Evolutionary conservation across 2,888 invertebrate species (phyloP), one percentile per base, ranked within the genome.

Genomic region (Acrobasis suavella): DNA sequence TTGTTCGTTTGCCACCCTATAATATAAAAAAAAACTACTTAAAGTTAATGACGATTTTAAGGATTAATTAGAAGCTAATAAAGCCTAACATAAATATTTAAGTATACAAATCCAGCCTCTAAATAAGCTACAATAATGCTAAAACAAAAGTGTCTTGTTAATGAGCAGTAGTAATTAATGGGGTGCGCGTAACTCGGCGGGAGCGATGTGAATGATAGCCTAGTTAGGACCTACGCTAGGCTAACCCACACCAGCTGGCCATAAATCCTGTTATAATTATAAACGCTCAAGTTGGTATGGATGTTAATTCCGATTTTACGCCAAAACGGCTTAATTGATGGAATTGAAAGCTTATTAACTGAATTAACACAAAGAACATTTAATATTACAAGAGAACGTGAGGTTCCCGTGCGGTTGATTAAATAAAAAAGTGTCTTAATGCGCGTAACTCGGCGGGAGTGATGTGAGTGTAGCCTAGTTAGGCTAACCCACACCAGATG

Each of bases 111-210:
- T 46, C 17, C 10, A 51, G 51, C 16, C 22, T 17, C 14, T 51
- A 51, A 51, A 51, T 51, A 51, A 17, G 17, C 56, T 42, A 60
- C 51, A 52, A 60, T 51, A 51, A 51, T 42, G 61, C 49, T 50
- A 55, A 56, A 56, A 62, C 51, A 56, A 60, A 60, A 54, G 46
- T 39, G 64, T 72, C 74, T 77, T 79, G 78, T 85, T 85, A 85
- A 83, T 82, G 80, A 80, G 77, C 77, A 69, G 46, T 67, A 64
- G 77, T 86, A 86, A 88, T 87, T 85, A 88, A 89, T 86, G 85
- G 80, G 82, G 88, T 85, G 87, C 85, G 72, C 73, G 78, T 77
- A 72, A 75, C 70, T 75, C 63, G 65, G 70, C 68, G 74, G 67
- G 74, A 73, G 65, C 70, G 85, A 82, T 85, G 72, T 69, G 70